Evolutionary conservation across 2,888 invertebrate genomes (phyloP).

Genomic region (Calliphora vomitoria): DNA sequence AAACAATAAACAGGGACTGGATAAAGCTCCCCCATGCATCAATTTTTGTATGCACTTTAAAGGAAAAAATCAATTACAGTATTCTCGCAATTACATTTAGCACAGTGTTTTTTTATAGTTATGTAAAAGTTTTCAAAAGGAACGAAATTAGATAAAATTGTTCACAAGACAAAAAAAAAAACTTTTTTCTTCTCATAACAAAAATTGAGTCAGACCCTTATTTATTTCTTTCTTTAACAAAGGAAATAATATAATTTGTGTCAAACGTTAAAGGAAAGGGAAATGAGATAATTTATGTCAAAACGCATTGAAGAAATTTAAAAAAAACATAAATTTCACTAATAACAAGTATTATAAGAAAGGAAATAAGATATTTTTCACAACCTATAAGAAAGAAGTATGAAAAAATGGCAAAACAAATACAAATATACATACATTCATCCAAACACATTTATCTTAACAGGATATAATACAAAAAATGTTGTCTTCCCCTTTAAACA

Average conservation of each 20-base stretch:
- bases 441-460: neutral
- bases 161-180: no score
- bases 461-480: neutral
- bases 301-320: no score
- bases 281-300: no score
- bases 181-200: no score
- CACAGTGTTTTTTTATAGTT: neutral
- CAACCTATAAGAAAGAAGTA: neutral
- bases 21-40: neutral
- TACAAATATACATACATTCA: neutral
- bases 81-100: neutral
- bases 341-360: neutral
- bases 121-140: neutral
- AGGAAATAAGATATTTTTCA: neutral
- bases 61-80: neutral
- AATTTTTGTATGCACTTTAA: neutral
- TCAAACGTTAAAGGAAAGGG: neutral
- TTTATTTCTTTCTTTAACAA: neutral
- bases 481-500: neutral
- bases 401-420: neutral
- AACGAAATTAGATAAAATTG: no score
- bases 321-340: no score
- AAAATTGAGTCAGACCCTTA: no score
- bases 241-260: neutral
- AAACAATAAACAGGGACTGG: slow-evolving; percentile 17